Conservation (phyloP, 1,140 invertebrate species). For the Dryas iulia region DNA sequence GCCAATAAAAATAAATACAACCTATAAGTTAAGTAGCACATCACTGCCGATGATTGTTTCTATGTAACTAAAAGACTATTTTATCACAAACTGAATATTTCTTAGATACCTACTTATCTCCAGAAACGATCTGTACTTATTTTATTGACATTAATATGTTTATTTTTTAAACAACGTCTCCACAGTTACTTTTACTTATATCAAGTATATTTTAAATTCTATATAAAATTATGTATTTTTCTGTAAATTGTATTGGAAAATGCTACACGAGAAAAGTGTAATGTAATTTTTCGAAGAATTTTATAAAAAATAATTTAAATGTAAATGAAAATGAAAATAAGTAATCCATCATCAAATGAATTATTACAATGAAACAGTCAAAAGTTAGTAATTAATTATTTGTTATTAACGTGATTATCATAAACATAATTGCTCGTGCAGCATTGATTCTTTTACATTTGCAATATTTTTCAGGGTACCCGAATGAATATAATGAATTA, state of each 20-base stretch:
- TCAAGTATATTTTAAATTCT: not conserved
- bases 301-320: not conserved
- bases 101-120: not conserved
- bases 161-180: not conserved
- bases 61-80: constrained; percentile 46
- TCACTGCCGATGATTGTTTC: constrained; percentile 60
- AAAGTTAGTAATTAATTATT: too few relatives aligned
- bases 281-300: not conserved
- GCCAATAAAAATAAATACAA: constrained; percentile 43
- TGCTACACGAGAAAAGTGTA: not conserved
- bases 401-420: too few relatives aligned
- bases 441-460: not conserved
- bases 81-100: constrained; percentile 27
- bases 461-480: not conserved
- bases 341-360: too few relatives aligned
- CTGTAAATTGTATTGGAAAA: not conserved
- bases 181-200: not conserved
- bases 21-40: constrained; percentile 44
- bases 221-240: not conserved
- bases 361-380: too few relatives aligned
- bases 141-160: not conserved
- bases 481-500: not conserved
- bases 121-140: not conserved
- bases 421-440: not conserved
- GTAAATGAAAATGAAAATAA: too few relatives aligned